A percentile compares a stretch with the other conserved stretches of the same genome.
These are phyloP conservation scores for Steatocranus sp. DNA, from an alignment of 2,797 vertebrate genomes.

Conservation along the genomic window DNA sequence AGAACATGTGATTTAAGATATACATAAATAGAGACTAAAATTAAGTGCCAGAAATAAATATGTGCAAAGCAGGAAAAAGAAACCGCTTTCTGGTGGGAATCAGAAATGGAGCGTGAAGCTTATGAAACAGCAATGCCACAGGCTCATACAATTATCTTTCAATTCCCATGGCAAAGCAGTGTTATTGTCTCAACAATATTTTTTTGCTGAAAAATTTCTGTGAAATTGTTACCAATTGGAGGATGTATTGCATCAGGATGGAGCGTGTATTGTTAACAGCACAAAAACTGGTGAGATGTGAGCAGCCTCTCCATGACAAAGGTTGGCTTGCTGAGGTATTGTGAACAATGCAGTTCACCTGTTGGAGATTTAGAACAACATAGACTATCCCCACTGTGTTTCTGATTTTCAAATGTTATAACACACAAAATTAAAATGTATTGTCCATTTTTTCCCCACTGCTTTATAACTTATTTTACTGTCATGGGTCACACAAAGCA, in stretches of 20 bases:
- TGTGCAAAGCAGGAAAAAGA: conserved; percentile 39
- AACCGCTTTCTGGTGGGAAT: conserved; percentile 56
- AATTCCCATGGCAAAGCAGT: conserved; percentile 61
- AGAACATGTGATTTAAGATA: conserved; percentile 50
- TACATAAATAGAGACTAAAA: conserved; percentile 54
- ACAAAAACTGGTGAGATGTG: neutral
- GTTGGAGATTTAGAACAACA: neutral
- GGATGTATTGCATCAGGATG: conserved; percentile 46
- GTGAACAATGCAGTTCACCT: neutral
- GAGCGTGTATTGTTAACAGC: conserved; percentile 19
- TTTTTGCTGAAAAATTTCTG: conserved; percentile 38
- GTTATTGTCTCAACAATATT: conserved; percentile 61
- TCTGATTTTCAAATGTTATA: neutral
- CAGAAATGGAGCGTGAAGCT: conserved; percentile 66
- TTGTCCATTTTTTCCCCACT: neutral
- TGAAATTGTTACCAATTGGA: conserved; percentile 57
- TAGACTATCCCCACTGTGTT: neutral
- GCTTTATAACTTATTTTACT: neutral
- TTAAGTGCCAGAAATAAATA: conserved; percentile 62
- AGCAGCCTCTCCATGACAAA: neutral
- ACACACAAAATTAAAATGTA: neutral
- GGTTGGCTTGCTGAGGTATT: neutral
- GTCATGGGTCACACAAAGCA: neutral
- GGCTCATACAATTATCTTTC: conserved; percentile 70
- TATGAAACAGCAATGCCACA: conserved; percentile 64